Conservation (phyloP, 2,113 vertebrate genomes). For the Gobio gobio region DNA sequence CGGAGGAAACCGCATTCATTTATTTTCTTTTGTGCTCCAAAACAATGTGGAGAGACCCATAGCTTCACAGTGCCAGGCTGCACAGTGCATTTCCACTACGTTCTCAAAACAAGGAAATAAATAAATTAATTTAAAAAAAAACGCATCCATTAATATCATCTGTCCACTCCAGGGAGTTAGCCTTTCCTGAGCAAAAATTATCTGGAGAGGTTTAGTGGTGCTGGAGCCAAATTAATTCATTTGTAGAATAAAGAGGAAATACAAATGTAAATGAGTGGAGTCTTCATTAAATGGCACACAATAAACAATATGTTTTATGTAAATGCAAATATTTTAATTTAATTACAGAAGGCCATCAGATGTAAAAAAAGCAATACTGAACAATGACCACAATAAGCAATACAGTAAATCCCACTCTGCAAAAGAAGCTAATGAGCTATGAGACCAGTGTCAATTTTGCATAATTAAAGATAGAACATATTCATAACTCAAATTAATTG, state of each 20-base stretch:
- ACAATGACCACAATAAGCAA: constrained; percentile 23
- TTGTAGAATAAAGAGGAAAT: not conserved
- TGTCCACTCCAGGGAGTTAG: constrained; percentile 12
- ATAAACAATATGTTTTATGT: constrained; percentile 30
- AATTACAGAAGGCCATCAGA: constrained; percentile 43
- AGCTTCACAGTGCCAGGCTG: constrained; percentile 13
- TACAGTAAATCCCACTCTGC: constrained; percentile 7
- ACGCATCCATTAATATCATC: constrained; percentile 10
- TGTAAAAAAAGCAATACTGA: not conserved
- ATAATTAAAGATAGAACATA: constrained; percentile 8
- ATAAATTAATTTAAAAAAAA: not conserved
- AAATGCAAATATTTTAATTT: constrained; percentile 30
- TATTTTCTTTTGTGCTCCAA: constrained; percentile 37
- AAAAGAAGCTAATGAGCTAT: constrained; percentile 24
- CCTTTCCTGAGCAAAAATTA: constrained; percentile 1
- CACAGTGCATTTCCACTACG: not conserved
- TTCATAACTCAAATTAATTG: constrained; percentile 29
- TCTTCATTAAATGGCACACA: constrained; percentile 39
- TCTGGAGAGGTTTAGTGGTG: not conserved
- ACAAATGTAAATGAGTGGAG: constrained; percentile 24
- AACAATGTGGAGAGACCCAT: constrained; percentile 21
- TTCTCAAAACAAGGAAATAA: not conserved
- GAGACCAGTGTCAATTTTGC: constrained; percentile 27
- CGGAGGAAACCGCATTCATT: constrained; percentile 21
- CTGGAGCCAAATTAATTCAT: constrained; percentile 3